These are phyloP conservation scores for Catocala sponsa DNA, from an alignment of 2,888 invertebrate genomes.

Conservation along the genomic window DNA sequence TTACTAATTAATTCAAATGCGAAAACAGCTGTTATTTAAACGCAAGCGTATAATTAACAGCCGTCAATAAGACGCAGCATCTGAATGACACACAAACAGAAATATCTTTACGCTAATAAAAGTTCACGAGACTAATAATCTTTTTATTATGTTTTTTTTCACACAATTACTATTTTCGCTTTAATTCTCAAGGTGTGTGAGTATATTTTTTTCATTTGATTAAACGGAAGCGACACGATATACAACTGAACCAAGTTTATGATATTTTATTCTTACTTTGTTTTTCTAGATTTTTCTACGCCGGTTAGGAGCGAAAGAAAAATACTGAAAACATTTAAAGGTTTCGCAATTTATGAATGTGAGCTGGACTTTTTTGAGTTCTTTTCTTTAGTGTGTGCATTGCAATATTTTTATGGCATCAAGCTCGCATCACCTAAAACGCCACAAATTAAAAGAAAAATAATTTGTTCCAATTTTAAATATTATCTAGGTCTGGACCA, in stretches of 20 bases:
- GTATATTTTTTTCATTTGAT: not conserved
- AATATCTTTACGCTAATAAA: slow-evolving; percentile 25
- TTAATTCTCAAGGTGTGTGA: slow-evolving; percentile 5
- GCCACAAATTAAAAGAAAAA: no score
- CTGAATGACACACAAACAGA: slow-evolving; percentile 25
- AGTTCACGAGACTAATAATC: slow-evolving; percentile 10
- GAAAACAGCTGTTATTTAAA: no score
- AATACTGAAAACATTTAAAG: no score
- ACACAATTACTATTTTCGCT: slow-evolving; percentile 11
- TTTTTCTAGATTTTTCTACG: not conserved
- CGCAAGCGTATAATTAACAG: no score
- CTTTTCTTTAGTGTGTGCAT: no score
- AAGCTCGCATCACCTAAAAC: no score
- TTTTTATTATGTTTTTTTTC: slow-evolving; percentile 8
- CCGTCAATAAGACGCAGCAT: not conserved
- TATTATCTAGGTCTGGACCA: no score
- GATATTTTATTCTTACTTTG: not conserved
- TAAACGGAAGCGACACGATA: not conserved
- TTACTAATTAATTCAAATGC: not conserved
- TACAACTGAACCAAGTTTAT: not conserved
- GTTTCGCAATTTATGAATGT: no score
- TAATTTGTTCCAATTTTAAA: no score
- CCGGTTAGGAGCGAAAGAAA: no score
- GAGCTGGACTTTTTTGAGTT: no score
- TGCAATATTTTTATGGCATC: no score